Evolutionary conservation across 2,888 invertebrate genomes (phyloP).

Genomic region (Ptychoptera contaminata): DNA sequence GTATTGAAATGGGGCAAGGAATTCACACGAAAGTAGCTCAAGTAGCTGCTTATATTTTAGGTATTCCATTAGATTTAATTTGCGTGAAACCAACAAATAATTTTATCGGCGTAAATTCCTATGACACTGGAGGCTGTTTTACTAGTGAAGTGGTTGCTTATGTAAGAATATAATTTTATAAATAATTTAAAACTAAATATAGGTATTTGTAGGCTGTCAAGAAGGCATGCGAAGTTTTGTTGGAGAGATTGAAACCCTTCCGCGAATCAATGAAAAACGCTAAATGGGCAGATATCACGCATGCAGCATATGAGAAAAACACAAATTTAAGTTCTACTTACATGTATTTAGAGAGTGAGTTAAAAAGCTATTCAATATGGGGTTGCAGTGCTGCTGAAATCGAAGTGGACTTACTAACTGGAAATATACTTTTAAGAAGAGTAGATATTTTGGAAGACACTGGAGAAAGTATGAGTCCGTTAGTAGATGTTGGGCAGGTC

Average conservation of each 20-base stretch:
- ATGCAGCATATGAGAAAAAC: conserved; percentile 10
- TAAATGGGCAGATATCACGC: conserved; percentile 11
- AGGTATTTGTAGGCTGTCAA: conserved; percentile 7
- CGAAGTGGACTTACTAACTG: conserved; percentile 57
- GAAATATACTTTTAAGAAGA: conserved; percentile 44
- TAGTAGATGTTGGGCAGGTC: conserved; percentile 50
- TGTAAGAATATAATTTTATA: conserved; percentile 15
- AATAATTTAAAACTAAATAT: no score
- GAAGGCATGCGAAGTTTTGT: conserved; percentile 8
- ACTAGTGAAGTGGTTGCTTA: conserved; percentile 47
- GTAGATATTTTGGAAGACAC: conserved; percentile 55
- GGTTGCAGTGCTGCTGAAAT: conserved; percentile 46
- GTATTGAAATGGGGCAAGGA: conserved; percentile 59
- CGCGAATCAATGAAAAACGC: conserved; percentile 6
- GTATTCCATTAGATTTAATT: conserved; percentile 45
- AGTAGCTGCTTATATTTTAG: conserved; percentile 50
- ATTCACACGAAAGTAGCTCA: conserved; percentile 53
- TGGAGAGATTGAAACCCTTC: conserved; percentile 8
- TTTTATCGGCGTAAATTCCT: conserved; percentile 42
- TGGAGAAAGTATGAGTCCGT: conserved; percentile 48
- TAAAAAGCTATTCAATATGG: conserved; percentile 41
- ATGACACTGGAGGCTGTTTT: conserved; percentile 45
- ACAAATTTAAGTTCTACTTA: conserved; percentile 16
- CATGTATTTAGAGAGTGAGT: conserved; percentile 22
- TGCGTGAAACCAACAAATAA: conserved; percentile 42